Base-by-base conservation (phyloP, 2,888 invertebrate genomes). In the Aleiodes testaceus region DNA sequence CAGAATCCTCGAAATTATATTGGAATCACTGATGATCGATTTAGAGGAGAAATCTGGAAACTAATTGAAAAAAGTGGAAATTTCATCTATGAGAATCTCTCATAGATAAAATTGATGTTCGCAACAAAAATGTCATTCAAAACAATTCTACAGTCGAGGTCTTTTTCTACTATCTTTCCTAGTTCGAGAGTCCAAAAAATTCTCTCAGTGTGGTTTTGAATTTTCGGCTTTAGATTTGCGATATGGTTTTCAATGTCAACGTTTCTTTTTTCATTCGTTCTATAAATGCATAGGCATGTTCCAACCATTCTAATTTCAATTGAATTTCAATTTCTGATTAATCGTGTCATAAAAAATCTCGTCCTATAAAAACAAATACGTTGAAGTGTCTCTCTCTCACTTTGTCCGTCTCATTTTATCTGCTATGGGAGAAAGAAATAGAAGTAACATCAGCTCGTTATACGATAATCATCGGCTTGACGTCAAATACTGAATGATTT, bases 401-500 rank as follows among this genome's bases (percentile, higher is more conserved):
- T 7, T n/a, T n/a, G 3, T 50, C 18, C 1, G 1, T 53, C n/a
- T 42, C 59, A 59, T 59, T 59, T 59, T 36, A 59, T 59, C 42
- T 26, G 42, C 42, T 42, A 42, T 59, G 7, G 16, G 7, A 59
- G 59, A 59, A 14, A 59, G 42, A 36, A 42, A 59, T 42, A 59
- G 30, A 36, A 30, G 18, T 59, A 59, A 42, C 59, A 59, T 59
- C 18, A n/a, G 20, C 59, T 59, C 14, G 59, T 59, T 83, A 83
- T 81, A 84, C 80, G 82, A 81, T 84, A 83, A 83, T 84, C 80
- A 79, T 75, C 59, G 22, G 78, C 79, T 79, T 84, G 83, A 84
- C 83, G 83, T 84, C 83, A 84, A 84, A 83, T 84, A 83, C 82
- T 82, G 83, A 83, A 83, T 80, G 83, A 83, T 83, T 82, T 83